These are phyloP conservation scores for Terebella lapidaria DNA, from an alignment of 2,888 invertebrate genomes.

Conservation along the genomic window DNA sequence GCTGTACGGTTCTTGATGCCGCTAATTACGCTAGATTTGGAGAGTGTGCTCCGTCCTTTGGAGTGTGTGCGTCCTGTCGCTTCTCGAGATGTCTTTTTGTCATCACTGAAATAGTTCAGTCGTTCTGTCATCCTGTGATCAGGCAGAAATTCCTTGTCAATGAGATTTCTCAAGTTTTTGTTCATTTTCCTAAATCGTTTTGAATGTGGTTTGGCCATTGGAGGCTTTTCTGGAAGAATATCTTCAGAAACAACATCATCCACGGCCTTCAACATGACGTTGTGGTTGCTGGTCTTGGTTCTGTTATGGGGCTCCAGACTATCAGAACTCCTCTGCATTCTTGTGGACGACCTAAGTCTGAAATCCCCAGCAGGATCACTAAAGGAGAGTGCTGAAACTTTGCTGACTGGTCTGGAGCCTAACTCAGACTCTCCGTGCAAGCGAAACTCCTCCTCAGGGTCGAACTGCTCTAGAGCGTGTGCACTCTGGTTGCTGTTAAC, in stretches of 20 bases:
- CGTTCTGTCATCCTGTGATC: neutral
- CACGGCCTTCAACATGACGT: neutral
- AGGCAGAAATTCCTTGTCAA: neutral
- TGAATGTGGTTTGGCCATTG: neutral
- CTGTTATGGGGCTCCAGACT: neutral
- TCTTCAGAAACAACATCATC: neutral
- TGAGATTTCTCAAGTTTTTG: neutral
- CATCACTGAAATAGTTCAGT: no score
- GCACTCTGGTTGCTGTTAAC: neutral
- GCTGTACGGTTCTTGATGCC: no score
- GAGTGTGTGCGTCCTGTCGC: no score
- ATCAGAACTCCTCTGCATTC: neutral
- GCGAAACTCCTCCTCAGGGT: neutral
- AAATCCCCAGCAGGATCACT: neutral
- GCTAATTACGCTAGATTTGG: no score
- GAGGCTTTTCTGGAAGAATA: neutral
- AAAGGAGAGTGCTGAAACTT: neutral
- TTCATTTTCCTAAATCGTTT: neutral
- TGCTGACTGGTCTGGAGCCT: neutral
- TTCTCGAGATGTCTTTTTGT: no score
- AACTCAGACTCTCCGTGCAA: neutral
- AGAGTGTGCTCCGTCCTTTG: no score
- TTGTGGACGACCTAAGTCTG: neutral
- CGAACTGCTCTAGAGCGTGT: neutral
- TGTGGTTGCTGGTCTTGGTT: neutral